Evolutionary conservation across 2,113 vertebrate species (phyloP), one percentile per base, ranked within the genome.

Genomic region (Ceyx melanurus): DNA sequence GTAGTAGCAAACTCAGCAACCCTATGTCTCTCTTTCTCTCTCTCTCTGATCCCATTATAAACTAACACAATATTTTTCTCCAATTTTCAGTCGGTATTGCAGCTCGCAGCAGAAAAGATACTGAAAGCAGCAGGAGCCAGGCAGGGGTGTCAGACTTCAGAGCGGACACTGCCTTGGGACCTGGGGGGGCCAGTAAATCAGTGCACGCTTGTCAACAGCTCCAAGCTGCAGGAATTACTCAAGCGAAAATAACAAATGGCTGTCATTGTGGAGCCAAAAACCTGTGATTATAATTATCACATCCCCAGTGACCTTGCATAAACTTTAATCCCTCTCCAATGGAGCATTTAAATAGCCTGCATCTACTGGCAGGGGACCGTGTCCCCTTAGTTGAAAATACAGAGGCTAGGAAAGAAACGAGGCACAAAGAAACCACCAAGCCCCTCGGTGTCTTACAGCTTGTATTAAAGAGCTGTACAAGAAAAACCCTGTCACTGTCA

Each of bases 241-340:
- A 97, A 99, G 98, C 98, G 98, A 98, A 99, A 99, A 99, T 99
- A 99, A 99, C 99, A 99, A 99, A 99, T 99, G 99, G 98, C 99
- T 99, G 98, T 99, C 99, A 99, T 99, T 99, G 99, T 98, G 98
- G 98, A 99, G 99, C 99, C 99, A 99, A 99, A 99, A 99, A 99
- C 98, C 99, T 99, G 99, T 99, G 99, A 99, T 99, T 99, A 99
- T 99, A 99, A 99, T 99, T 99, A 99, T 99, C 99, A 99, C 99
- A 99, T 99, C 99, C 99, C 98, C 99, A 98, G 98, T 99, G 99
- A 99, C 99, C 99, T 99, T 99, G 99, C 99, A 99, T 99, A 99
- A 99, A 99, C 99, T 99, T 99, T 99, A 99, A 99, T 99, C 99
- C 98, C 99, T 99, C 99, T 99, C 99, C 99, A 99, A 99, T 99